Conservation (phyloP, 1,140 invertebrate genomes). For the Micrasema minimum region DNA sequence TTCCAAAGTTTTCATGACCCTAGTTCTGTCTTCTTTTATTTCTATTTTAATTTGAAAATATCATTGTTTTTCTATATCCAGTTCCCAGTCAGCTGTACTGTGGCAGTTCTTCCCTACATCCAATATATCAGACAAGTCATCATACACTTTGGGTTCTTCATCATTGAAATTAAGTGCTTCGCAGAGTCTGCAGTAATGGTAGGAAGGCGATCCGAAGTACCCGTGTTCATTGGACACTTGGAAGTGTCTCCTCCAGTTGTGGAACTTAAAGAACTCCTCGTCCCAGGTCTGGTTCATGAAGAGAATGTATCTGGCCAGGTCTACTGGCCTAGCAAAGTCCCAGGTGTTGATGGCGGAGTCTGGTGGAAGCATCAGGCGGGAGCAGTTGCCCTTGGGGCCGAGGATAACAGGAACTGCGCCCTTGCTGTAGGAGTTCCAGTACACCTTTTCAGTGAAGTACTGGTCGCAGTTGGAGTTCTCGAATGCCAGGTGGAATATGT, state of each 20-base stretch:
- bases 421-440: conserved; percentile 68
- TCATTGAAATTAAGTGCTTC: conserved; percentile 73
- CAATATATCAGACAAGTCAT: conserved; percentile 64
- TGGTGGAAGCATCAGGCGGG: conserved; percentile 66
- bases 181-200: conserved; percentile 82
- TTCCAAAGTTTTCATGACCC: no score
- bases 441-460: conserved; percentile 75
- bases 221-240: conserved; percentile 75
- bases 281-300: conserved; percentile 66
- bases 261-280: conserved; percentile 70
- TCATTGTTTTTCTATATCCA: conserved; percentile 13
- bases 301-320: conserved; percentile 71
- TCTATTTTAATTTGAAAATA: background rate
- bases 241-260: conserved; percentile 73
- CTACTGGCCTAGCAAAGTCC: conserved; percentile 72
- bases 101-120: conserved; percentile 61
- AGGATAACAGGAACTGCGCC: conserved; percentile 73
- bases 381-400: conserved; percentile 66
- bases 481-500: conserved; percentile 77
- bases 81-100: conserved; percentile 11
- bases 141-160: conserved; percentile 62
- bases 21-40: no score
- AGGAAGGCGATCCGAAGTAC: conserved; percentile 70
- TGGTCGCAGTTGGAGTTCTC: conserved; percentile 75
- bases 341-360: conserved; percentile 75